phyloP scores from a whole-genome alignment of 2,113 vertebrate species.

The Nerophis lumbriciformis region DNA sequence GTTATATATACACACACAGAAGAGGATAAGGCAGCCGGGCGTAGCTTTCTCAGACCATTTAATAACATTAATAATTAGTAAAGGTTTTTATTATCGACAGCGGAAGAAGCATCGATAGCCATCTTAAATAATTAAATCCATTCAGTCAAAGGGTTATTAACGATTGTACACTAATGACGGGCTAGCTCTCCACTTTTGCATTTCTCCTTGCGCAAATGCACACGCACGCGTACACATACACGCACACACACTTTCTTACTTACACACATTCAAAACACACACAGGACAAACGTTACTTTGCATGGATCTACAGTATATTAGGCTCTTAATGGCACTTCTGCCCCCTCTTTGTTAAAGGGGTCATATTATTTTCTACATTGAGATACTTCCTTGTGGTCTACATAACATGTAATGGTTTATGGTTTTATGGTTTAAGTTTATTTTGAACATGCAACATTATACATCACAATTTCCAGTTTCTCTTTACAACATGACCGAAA shows the following conservation, averaged over 20 bases:
- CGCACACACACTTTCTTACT: slow-evolving; percentile 1
- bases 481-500: too few species aligned
- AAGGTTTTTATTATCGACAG: slow-evolving; percentile 80
- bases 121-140: slow-evolving; percentile 77
- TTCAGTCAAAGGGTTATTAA: slow-evolving; percentile 76
- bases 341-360: slow-evolving; percentile 11
- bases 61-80: slow-evolving; percentile 82
- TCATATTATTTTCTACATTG: too few species aligned
- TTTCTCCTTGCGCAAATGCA: slow-evolving; percentile 42
- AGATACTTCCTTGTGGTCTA: too few species aligned
- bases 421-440: too few species aligned
- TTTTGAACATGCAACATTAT: too few species aligned
- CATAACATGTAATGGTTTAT: too few species aligned
- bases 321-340: slow-evolving; percentile 42
- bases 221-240: slow-evolving; percentile 27
- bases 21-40: slow-evolving; percentile 59
- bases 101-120: slow-evolving; percentile 75
- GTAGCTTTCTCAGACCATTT: slow-evolving; percentile 74
- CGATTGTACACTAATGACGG: slow-evolving; percentile 70
- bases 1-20: slow-evolving; percentile 22
- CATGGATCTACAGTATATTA: slow-evolving; percentile 49
- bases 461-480: too few species aligned
- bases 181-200: slow-evolving; percentile 57
- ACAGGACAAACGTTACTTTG: slow-evolving; percentile 47
- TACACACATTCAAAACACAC: slow-evolving; percentile 19